These are phyloP conservation scores for Catotricha subobsoleta DNA, from an alignment of 2,888 invertebrate genomes.

Conservation along the genomic window DNA sequence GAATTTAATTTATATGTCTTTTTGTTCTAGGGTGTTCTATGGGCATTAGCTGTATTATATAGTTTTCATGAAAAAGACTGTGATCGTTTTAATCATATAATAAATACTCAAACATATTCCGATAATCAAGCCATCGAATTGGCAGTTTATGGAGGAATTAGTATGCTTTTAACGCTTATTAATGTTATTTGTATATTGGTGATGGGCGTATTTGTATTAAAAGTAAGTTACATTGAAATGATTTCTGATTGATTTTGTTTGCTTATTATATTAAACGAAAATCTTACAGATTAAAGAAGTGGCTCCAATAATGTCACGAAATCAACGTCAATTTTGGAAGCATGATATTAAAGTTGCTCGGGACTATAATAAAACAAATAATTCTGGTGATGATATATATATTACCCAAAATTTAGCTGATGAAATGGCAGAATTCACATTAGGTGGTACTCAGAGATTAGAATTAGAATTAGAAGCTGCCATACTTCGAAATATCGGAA, in stretches of 20 bases:
- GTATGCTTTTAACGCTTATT: slow-evolving; percentile 50
- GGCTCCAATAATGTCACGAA: slow-evolving; percentile 34
- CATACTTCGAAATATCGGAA: slow-evolving; percentile 8
- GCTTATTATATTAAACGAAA: not conserved
- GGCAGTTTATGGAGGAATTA: slow-evolving; percentile 44
- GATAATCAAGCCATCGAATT: slow-evolving; percentile 41
- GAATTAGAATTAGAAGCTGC: not conserved
- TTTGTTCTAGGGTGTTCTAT: slow-evolving; percentile 38
- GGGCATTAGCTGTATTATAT: slow-evolving; percentile 42
- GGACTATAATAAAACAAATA: slow-evolving; percentile 34
- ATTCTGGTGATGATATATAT: slow-evolving; percentile 17
- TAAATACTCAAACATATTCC: slow-evolving; percentile 36
- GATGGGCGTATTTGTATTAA: slow-evolving; percentile 50
- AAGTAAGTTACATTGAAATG: slow-evolving; percentile 28
- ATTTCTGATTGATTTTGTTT: slow-evolving; percentile 5
- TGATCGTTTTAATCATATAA: slow-evolving; percentile 26
- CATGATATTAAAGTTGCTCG: slow-evolving; percentile 42
- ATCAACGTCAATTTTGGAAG: slow-evolving; percentile 39
- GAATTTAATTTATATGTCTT: slow-evolving; percentile 4
- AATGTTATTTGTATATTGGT: slow-evolving; percentile 57
- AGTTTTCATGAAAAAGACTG: slow-evolving; percentile 32
- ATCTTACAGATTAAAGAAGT: slow-evolving; percentile 38
- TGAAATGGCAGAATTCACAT: slow-evolving; percentile 22
- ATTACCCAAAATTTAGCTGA: slow-evolving; percentile 19
- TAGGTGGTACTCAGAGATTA: slow-evolving; percentile 11